Evolutionary conservation across 53 echinoderm and acorn worm species (phyloP).

Genomic region (Holothuria leucospilota): DNA sequence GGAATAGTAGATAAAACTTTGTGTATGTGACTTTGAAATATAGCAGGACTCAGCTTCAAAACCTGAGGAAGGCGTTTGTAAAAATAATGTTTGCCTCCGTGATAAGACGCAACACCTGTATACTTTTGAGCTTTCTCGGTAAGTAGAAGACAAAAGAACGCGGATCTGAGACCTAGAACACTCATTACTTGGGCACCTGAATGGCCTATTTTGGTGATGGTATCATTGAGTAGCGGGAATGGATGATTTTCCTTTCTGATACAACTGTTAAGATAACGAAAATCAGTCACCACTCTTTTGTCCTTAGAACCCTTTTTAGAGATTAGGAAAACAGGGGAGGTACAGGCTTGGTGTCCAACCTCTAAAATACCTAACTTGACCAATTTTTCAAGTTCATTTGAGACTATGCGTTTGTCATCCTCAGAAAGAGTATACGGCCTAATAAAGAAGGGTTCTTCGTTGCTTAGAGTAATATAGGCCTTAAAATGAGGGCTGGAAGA

Average conservation of each 20-base stretch:
- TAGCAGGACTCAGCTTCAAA: constrained; percentile 46
- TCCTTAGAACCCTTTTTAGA: constrained; percentile 55
- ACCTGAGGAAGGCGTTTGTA: constrained; percentile 65
- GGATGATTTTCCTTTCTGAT: constrained; percentile 57
- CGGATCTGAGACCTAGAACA: constrained; percentile 56
- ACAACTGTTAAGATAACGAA: constrained; percentile 55
- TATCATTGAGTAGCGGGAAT: constrained; percentile 56
- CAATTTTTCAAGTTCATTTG: constrained; percentile 55
- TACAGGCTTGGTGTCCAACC: constrained; percentile 64
- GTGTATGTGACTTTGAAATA: constrained; percentile 65
- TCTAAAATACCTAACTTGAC: constrained; percentile 61
- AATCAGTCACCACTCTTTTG: constrained; percentile 71
- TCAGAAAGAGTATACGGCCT: constrained; percentile 44
- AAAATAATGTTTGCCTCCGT: constrained; percentile 63
- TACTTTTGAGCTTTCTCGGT: constrained; percentile 52
- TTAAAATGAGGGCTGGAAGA: constrained; percentile 41
- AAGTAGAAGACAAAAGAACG: constrained; percentile 61
- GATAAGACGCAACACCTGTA: constrained; percentile 67
- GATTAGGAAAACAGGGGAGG: constrained; percentile 61
- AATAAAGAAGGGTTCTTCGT: constrained; percentile 47
- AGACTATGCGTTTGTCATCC: constrained; percentile 34
- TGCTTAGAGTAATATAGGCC: constrained; percentile 20
- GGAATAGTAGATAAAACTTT: constrained; percentile 49
- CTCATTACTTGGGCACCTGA: constrained; percentile 58
- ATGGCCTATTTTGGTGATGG: constrained; percentile 52